Percentiles rank a stretch among this genome's conserved stretches.
Evolutionary conservation across 2,113 vertebrate genomes (phyloP).

Genomic region (Corythornis madagascariensis): DNA sequence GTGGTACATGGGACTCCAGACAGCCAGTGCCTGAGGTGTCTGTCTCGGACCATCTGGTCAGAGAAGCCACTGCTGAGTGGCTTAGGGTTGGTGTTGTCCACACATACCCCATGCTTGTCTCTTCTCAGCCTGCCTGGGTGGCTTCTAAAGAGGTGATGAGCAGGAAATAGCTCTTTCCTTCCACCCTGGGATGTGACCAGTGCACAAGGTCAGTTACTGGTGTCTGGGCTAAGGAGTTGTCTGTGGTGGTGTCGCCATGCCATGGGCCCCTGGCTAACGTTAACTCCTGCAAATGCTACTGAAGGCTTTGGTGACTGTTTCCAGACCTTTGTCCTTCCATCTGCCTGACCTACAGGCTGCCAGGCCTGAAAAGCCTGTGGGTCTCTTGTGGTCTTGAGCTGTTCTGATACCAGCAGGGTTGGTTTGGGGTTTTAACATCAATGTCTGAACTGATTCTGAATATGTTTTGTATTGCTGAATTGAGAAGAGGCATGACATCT

Average conservation of each 20-base stretch:
- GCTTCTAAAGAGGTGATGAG: background rate
- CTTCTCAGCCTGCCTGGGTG: background rate
- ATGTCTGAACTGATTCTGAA: background rate
- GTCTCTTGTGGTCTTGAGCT: background rate
- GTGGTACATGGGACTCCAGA: rapidly evolving
- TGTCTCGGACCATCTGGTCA: background rate
- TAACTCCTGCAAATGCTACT: background rate
- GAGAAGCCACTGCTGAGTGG: rapidly evolving
- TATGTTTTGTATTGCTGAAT: background rate
- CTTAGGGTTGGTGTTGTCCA: background rate
- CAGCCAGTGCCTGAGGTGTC: rapidly evolving
- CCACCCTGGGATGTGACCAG: rapidly evolving
- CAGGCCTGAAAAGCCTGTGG: background rate
- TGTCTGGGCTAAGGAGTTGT: background rate
- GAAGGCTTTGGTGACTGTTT: background rate
- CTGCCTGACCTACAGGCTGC: background rate
- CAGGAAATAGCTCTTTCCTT: background rate
- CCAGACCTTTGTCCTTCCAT: background rate
- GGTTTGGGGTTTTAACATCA: background rate
- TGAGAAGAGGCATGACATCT: background rate
- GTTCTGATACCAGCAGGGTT: background rate
- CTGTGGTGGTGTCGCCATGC: background rate
- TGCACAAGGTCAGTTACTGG: rapidly evolving
- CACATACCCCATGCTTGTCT: rapidly evolving
- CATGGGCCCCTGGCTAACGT: rapidly evolving